Evolutionary conservation across 2,888 invertebrate species (phyloP), one percentile per base, ranked within the genome.

Genomic region (Galerucella nymphaeae): DNA sequence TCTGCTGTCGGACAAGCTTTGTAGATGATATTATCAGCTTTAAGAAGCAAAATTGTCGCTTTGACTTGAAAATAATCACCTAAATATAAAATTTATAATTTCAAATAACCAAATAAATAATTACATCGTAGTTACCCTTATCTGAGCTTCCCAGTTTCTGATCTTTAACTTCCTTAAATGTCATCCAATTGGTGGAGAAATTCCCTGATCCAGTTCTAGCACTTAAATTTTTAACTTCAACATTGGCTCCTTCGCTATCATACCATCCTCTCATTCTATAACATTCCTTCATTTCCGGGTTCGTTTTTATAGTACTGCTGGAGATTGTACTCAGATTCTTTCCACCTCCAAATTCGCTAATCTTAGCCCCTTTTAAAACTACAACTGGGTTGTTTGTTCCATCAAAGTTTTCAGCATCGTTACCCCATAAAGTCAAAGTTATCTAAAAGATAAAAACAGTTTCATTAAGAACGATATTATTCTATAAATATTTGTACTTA

Each of bases 231-330:
- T 88, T 90, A 13, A 89, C 84, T 14, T 92, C 90, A 80, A 90
- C 88, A 45, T 89, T 86, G 6, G 88, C 88, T 6, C 96, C 96
- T 41, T 91, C 93, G 78, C 91, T 91, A 84, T 95, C 96, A 85
- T 91, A 99, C 99, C 99, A 99, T 42, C 96, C 96, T 70, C 95
- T 91, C 61, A 99, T 88, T 77, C 89, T 89, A 84, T 96, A 94
- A 1, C 96, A 94, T 82, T 96, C 96, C 0, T 92, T 90, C 41
- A 97, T 88, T 84, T 98, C 97, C 0, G 99, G 98, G 88, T 98
- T 96, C 8, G 94, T 84, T 78, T 95, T 91, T 72, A 97, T 69
- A 78, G 90, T 88, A 10, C 92, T 90, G 30, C 92, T 90, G 14
- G 86, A 84, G 0, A 91, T 13, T 13, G 79, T 78, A 1, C 91